Percentiles rank a stretch among this genome's conserved stretches.
Evolutionary conservation across 2,113 vertebrate genomes (phyloP).

Genomic region (Motacilla alba): DNA sequence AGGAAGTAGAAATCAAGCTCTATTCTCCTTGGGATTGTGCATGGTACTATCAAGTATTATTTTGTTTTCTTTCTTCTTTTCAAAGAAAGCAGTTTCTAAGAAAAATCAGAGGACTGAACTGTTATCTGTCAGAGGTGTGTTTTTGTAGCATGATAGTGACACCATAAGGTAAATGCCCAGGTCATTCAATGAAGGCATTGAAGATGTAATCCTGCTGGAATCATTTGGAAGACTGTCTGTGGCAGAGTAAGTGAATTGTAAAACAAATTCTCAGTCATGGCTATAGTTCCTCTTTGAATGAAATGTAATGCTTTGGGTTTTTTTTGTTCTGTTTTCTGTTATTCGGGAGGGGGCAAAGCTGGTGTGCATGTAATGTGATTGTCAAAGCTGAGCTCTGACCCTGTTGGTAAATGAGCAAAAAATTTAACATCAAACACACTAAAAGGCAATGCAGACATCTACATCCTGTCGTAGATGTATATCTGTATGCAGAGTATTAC

Average conservation of each 20-base stretch:
- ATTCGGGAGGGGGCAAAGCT: background rate
- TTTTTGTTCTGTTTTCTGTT: background rate
- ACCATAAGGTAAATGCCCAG: background rate
- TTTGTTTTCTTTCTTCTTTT: background rate
- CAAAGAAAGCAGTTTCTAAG: background rate
- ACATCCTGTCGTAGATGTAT: rapidly evolving
- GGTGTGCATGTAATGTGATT: background rate
- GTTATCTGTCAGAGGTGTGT: background rate
- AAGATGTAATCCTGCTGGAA: background rate
- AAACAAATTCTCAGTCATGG: background rate
- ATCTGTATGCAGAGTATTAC: background rate
- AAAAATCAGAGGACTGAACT: background rate
- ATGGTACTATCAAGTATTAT: background rate
- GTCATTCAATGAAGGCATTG: background rate
- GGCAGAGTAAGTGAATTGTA: background rate
- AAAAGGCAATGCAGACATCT: background rate
- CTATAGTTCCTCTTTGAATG: background rate
- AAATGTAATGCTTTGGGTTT: rapidly evolving
- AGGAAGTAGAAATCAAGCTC: background rate
- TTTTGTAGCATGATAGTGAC: background rate
- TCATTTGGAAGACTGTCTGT: background rate
- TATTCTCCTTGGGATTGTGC: background rate
- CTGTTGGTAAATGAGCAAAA: background rate
- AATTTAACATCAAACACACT: background rate
- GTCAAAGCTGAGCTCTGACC: background rate